Conservation (phyloP, 2,888 invertebrate species). For the Leptinotarsa peninsularis region DNA sequence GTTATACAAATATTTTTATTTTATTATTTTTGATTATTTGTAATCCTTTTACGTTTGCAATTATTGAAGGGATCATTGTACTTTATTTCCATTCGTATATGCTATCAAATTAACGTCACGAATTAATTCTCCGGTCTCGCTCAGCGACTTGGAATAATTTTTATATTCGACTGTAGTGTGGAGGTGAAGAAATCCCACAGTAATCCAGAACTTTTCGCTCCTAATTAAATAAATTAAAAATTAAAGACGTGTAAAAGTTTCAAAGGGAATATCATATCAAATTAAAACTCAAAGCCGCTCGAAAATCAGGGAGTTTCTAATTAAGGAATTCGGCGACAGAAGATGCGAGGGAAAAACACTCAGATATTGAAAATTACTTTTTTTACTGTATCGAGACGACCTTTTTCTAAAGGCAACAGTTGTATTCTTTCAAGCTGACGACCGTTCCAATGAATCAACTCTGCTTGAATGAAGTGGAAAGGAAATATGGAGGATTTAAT, state of each 20-base stretch:
- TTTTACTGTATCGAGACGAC: neutral
- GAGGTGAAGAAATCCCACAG: neutral
- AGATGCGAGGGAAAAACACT: conserved; percentile 36
- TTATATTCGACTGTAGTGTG: neutral
- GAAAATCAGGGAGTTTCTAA: conserved; percentile 50
- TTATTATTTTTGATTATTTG: too few species aligned
- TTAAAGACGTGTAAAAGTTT: conserved; percentile 52
- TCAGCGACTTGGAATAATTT: neutral
- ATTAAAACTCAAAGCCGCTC: conserved; percentile 54
- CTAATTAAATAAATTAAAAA: conserved; percentile 52
- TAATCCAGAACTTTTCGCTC: conserved; percentile 5
- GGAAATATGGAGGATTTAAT: conserved; percentile 3
- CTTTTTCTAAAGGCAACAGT: conserved; percentile 8
- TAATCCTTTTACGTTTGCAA: too few species aligned
- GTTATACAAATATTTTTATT: too few species aligned
- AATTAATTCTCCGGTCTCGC: too few species aligned
- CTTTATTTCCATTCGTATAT: too few species aligned
- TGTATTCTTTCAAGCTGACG: neutral
- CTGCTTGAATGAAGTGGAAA: conserved; percentile 2
- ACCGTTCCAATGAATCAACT: neutral
- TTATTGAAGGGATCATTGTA: too few species aligned
- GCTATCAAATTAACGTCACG: too few species aligned
- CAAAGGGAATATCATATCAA: conserved; percentile 48
- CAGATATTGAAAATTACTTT: conserved; percentile 17
- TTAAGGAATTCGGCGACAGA: conserved; percentile 50